Evolutionary conservation across 1,140 invertebrate species (phyloP).

Genomic region (Berghia stephanieae): DNA sequence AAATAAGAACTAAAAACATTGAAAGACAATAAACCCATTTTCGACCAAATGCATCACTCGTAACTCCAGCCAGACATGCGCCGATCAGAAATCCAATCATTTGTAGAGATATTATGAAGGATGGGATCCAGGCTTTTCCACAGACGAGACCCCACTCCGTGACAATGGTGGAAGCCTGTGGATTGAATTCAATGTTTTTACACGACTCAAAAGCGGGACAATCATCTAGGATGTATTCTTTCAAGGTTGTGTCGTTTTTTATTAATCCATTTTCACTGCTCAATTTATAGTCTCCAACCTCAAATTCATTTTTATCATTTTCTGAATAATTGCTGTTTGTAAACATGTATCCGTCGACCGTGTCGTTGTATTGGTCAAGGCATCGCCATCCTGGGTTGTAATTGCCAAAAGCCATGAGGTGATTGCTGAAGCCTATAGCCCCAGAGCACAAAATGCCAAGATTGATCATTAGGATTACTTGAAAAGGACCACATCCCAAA

Average conservation of each 20-base stretch:
- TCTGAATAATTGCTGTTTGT: background rate
- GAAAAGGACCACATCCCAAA: background rate
- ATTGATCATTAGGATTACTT: background rate
- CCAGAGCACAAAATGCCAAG: background rate
- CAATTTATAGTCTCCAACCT: no score
- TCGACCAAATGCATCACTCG: constrained; percentile 49
- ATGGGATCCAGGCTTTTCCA: constrained; percentile 39
- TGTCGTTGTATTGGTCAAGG: background rate
- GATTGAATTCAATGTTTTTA: background rate
- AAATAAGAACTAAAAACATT: constrained; percentile 28
- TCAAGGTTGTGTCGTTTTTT: no score
- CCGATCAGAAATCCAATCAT: constrained; percentile 52
- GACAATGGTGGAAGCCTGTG: background rate
- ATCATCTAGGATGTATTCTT: background rate
- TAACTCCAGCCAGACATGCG: constrained; percentile 42
- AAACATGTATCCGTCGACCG: background rate
- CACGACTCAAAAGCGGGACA: background rate
- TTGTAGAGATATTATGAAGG: constrained; percentile 50
- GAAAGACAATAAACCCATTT: constrained; percentile 42
- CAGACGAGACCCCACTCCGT: no score
- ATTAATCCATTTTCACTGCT: background rate
- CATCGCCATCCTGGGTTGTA: no score
- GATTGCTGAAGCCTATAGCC: background rate
- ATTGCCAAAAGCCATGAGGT: background rate
- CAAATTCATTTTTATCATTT: background rate